A percentile compares a stretch with the other conserved stretches of the same genome.
Evolutionary conservation across 2,888 invertebrate species (phyloP).

Genomic region (Dorcus hopei): DNA sequence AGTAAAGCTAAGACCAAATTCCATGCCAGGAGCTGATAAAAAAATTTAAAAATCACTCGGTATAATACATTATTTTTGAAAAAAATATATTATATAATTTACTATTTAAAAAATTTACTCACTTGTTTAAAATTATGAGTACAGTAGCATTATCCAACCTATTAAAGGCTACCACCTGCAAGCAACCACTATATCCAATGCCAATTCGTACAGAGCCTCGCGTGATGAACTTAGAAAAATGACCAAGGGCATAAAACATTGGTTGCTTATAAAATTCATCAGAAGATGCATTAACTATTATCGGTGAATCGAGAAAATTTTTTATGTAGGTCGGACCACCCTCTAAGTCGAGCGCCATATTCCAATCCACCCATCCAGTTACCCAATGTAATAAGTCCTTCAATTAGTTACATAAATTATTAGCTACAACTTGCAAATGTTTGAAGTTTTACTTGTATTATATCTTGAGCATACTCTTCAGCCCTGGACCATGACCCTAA

Average conservation of each 20-base stretch:
- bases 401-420: constrained; percentile 18
- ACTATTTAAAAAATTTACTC: not conserved
- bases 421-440: not conserved
- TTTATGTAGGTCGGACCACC: constrained; percentile 78
- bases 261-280: constrained; percentile 84
- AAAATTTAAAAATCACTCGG: too few relatives aligned
- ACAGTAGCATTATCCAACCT: constrained; percentile 54
- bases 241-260: constrained; percentile 77
- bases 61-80: too few relatives aligned
- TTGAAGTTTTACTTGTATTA: constrained; percentile 56
- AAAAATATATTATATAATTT: not conserved
- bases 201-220: constrained; percentile 53
- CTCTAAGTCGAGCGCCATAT: constrained; percentile 64
- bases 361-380: constrained; percentile 87
- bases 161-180: constrained; percentile 52
- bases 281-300: constrained; percentile 57
- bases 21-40: too few relatives aligned
- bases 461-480: constrained; percentile 51
- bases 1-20: too few relatives aligned
- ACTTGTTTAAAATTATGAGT: constrained; percentile 46
- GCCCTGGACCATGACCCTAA: constrained; percentile 64
- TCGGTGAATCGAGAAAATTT: constrained; percentile 76
- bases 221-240: constrained; percentile 63
- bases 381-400: constrained; percentile 71
- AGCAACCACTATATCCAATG: constrained; percentile 18